phyloP scores from a whole-genome alignment of 2,888 invertebrate species.

The Stenotaenia linearis region DNA sequence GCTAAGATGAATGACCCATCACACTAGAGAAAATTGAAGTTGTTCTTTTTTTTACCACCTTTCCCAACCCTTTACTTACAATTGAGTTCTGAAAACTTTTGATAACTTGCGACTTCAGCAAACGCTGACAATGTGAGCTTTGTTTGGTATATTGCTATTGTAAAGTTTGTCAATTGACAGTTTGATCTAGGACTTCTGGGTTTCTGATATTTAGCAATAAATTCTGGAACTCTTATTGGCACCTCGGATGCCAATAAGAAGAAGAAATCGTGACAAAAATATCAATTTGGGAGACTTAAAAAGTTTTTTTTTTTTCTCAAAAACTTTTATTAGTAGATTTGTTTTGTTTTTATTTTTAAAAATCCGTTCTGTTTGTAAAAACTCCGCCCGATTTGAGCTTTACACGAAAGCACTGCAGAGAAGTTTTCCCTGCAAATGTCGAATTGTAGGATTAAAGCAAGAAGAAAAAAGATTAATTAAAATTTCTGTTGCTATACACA shows the following conservation, averaged over 20 bases:
- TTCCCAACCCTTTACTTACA: neutral
- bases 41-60: neutral
- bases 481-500: too few species aligned
- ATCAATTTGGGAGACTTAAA: neutral
- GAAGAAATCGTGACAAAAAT: neutral
- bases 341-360: neutral
- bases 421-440: too few species aligned
- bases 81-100: neutral
- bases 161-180: neutral
- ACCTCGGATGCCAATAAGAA: neutral
- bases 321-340: neutral
- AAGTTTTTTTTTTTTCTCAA: neutral
- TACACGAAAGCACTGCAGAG: too few species aligned
- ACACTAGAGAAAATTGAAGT: slow-evolving; percentile 17
- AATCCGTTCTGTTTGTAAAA: too few species aligned
- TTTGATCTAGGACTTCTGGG: neutral
- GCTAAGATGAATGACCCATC: slow-evolving; percentile 20
- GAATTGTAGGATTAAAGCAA: too few species aligned
- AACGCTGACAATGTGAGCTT: neutral
- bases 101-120: neutral
- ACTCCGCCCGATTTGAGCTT: too few species aligned
- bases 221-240: neutral
- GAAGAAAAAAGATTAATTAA: too few species aligned
- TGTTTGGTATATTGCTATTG: neutral
- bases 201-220: neutral